Percentiles rank a stretch among this genome's conserved stretches.
Conservation (phyloP, 1,140 invertebrate species). For the Caenorhabditis brenneri region DNA sequence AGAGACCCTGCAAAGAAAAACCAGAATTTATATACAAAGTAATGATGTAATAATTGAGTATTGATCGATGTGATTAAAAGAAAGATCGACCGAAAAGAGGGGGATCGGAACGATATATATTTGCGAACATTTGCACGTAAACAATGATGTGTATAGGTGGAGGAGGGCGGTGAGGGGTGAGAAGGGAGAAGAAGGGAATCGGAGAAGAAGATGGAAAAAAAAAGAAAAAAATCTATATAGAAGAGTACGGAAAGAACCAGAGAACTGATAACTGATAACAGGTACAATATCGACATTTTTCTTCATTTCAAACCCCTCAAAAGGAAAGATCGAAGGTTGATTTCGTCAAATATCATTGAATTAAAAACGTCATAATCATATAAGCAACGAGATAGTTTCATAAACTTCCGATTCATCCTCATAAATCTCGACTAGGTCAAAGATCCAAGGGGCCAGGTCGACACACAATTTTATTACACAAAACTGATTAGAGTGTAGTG, state of each 20-base stretch:
- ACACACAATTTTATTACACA: not conserved
- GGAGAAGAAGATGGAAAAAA: not conserved
- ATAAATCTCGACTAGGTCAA: not conserved
- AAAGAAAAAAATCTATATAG: not conserved
- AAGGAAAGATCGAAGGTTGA: not conserved
- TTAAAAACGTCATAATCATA: not conserved
- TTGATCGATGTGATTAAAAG: not conserved
- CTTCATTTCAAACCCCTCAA: too few species aligned
- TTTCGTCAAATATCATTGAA: not conserved
- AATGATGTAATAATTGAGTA: not conserved
- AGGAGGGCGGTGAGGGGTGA: not conserved
- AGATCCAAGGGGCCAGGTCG: not conserved
- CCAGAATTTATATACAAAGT: not conserved
- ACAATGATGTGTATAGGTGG: not conserved
- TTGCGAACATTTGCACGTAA: conserved; percentile 15
- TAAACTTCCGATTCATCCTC: not conserved
- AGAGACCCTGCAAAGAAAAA: conserved; percentile 7
- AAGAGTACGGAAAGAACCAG: not conserved
- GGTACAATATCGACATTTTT: not conserved
- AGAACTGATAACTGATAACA: not conserved
- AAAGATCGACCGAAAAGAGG: not conserved
- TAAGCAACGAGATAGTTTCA: not conserved
- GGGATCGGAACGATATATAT: not conserved
- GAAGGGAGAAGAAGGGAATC: not conserved
- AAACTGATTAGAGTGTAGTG: not conserved